These are phyloP conservation scores for Caiman crocodilus DNA, from an alignment of 2,797 vertebrate species.

Conservation along the genomic window DNA sequence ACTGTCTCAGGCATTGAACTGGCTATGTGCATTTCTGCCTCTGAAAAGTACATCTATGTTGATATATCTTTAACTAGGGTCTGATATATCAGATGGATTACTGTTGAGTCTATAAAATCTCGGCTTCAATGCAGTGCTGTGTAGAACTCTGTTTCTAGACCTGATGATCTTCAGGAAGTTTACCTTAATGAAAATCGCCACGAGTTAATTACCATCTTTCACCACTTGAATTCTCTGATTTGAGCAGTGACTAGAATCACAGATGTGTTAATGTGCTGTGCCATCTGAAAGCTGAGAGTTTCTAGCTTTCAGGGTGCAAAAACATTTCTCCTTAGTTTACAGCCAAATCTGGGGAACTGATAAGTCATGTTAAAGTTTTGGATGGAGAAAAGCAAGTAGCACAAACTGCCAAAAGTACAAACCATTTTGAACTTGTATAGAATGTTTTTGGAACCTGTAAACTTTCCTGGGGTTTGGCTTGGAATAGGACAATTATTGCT, in stretches of 20 bases:
- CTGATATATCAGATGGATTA: accelerated
- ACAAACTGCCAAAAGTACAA: neutral
- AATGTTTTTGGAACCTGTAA: neutral
- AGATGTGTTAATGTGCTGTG: neutral
- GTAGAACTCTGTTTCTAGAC: neutral
- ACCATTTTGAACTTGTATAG: neutral
- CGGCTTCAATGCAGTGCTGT: neutral
- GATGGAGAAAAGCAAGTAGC: neutral
- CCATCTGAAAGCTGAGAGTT: neutral
- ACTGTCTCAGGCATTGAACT: neutral
- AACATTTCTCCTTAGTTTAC: neutral
- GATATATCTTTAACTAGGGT: neutral
- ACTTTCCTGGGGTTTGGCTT: neutral
- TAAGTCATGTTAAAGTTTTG: neutral
- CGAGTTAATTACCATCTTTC: neutral
- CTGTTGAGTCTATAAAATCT: neutral
- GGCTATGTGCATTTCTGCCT: neutral
- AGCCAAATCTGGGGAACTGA: no score
- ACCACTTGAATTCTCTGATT: neutral
- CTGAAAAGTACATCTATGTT: neutral
- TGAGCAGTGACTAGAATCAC: neutral
- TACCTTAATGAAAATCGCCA: accelerated
- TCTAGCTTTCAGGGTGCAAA: neutral
- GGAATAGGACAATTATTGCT: neutral
- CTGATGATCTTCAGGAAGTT: neutral